phyloP scores from a whole-genome alignment of 2,888 invertebrate species.

The Deilephila elpenor region DNA sequence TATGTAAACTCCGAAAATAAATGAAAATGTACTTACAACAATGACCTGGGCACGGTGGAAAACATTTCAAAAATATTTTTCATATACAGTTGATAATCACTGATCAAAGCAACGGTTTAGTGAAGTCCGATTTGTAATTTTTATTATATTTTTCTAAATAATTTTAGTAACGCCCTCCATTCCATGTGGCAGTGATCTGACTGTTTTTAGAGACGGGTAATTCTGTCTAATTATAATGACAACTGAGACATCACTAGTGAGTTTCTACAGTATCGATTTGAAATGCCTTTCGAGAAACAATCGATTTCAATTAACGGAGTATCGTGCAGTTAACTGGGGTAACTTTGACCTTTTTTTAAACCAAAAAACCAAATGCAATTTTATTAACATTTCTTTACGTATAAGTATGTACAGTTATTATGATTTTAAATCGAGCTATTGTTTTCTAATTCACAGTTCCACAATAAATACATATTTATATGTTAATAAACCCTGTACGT shows the following conservation, averaged over 20 bases:
- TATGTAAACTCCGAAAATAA: conserved; percentile 82
- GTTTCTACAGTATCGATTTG: too few relatives aligned
- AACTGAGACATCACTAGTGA: neutral
- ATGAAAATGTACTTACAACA: conserved; percentile 77
- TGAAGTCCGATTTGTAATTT: conserved; percentile 49
- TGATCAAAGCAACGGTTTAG: conserved; percentile 48
- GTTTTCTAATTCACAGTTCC: too few relatives aligned
- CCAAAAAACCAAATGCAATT: too few relatives aligned
- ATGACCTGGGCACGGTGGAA: conserved; percentile 75
- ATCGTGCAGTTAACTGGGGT: too few relatives aligned
- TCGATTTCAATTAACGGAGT: too few relatives aligned
- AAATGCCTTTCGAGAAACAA: too few relatives aligned
- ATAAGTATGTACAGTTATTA: too few relatives aligned
- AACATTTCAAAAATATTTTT: conserved; percentile 76
- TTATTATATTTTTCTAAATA: conserved; percentile 51
- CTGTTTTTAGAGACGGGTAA: conserved; percentile 41
- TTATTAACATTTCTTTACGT: too few relatives aligned
- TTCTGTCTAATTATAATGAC: conserved; percentile 1
- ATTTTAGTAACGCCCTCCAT: conserved; percentile 71
- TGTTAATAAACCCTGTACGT: too few relatives aligned
- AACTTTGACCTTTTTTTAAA: too few relatives aligned
- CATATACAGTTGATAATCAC: conserved; percentile 60
- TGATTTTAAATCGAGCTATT: too few relatives aligned
- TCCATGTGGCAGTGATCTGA: conserved; percentile 63
- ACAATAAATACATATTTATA: too few relatives aligned